A percentile compares a stretch with the other conserved stretches of the same genome.
Evolutionary conservation across 2,113 vertebrate species (phyloP).

Genomic region (Cyprinodon variegatus): DNA sequence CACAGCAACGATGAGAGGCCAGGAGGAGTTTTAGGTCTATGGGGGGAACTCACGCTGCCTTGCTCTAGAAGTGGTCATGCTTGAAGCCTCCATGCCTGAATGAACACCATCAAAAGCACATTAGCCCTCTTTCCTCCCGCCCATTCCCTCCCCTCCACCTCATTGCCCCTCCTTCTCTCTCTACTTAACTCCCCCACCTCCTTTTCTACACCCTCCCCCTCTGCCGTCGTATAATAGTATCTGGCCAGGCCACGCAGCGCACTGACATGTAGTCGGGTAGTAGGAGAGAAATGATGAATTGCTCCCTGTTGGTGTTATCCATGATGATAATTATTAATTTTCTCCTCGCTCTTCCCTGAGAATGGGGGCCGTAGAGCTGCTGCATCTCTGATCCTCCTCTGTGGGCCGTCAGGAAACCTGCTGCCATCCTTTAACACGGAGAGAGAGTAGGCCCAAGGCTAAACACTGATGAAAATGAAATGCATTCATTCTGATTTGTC

Average conservation of each 20-base stretch:
- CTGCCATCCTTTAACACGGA: conserved; percentile 79
- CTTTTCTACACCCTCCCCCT: conserved; percentile 70
- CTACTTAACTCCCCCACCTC: conserved; percentile 78
- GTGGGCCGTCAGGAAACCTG: conserved; percentile 59
- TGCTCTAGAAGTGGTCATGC: conserved; percentile 82
- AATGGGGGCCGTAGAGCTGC: conserved; percentile 67
- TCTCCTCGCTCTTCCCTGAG: conserved; percentile 75
- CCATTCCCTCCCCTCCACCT: conserved; percentile 58
- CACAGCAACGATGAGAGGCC: conserved; percentile 15
- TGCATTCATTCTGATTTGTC: conserved; percentile 59
- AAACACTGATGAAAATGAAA: conserved; percentile 77
- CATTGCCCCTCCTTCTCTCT: conserved; percentile 75
- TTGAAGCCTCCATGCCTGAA: conserved; percentile 92
- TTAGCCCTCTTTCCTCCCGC: conserved; percentile 87
- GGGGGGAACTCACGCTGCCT: conserved; percentile 66
- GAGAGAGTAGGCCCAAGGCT: conserved; percentile 71
- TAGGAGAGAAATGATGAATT: conserved; percentile 94
- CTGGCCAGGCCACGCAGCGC: conserved; percentile 88
- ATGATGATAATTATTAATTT: conserved; percentile 98
- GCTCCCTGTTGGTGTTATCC: conserved; percentile 90
- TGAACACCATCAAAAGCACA: conserved; percentile 98
- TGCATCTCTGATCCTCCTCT: conserved; percentile 63
- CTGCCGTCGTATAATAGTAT: conserved; percentile 93
- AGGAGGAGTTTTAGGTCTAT: conserved; percentile 17
- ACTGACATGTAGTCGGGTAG: conserved; percentile 86